phyloP scores from a whole-genome alignment of 2,888 invertebrate species.

The Drosophila macrospina region DNA sequence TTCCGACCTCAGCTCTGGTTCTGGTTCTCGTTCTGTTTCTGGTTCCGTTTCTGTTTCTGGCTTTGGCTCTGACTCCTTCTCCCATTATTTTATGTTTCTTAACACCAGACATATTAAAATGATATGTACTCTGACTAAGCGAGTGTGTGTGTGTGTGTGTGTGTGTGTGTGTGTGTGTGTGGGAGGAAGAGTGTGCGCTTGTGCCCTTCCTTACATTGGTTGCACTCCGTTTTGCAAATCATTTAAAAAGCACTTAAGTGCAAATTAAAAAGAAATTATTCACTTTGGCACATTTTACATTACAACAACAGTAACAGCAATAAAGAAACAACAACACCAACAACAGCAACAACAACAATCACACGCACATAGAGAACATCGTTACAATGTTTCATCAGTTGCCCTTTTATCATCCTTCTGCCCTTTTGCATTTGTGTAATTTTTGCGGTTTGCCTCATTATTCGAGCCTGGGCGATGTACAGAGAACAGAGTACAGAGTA shows the following conservation, averaged over 20 bases:
- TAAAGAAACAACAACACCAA: background rate
- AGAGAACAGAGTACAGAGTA: background rate
- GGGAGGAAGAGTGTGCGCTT: background rate
- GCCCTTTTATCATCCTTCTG: background rate
- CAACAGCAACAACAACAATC: background rate
- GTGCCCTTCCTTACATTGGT: background rate
- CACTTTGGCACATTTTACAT: constrained; percentile 79
- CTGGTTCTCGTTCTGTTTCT: background rate
- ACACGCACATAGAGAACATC: background rate
- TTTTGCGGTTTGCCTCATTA: constrained; percentile 77
- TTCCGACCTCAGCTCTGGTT: constrained; percentile 7
- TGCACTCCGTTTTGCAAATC: constrained; percentile 54
- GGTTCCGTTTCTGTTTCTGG: background rate
- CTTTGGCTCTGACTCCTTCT: background rate
- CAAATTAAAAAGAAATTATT: constrained; percentile 84
- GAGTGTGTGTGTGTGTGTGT: background rate
- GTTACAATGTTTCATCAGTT: constrained; percentile 19
- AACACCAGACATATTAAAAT: constrained; percentile 39
- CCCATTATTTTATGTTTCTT: constrained; percentile 8
- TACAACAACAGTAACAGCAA: constrained; percentile 19
- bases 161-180: background rate
- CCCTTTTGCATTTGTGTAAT: constrained; percentile 70
- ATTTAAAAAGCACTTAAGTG: constrained; percentile 83
- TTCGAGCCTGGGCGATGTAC: constrained; percentile 48
- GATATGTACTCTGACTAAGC: constrained; percentile 10